These are phyloP conservation scores for Dendrophyllia cribrosa DNA, from an alignment of 64 coral and sea anemone species.

Conservation along the genomic window DNA sequence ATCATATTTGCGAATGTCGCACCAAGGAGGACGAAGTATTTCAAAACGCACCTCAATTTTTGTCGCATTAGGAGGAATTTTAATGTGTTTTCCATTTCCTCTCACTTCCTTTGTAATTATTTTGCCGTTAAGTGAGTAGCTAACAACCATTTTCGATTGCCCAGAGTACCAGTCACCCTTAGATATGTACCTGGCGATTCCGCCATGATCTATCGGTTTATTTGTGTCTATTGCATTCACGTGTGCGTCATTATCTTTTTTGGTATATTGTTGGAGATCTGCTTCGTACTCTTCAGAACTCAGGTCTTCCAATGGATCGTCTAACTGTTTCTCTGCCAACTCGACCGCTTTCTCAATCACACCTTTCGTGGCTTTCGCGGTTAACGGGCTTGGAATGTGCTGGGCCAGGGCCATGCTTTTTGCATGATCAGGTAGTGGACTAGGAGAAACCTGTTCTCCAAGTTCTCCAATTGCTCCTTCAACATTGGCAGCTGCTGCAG, in stretches of 20 bases:
- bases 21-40: slow-evolving; percentile 12
- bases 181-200: slow-evolving; percentile 5
- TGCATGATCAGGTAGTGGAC: background rate
- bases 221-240: background rate
- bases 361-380: background rate
- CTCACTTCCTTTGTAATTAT: background rate
- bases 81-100: background rate
- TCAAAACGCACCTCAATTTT: slow-evolving; percentile 33
- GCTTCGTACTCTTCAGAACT: no score
- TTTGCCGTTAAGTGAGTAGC: background rate
- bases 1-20: slow-evolving; percentile 37
- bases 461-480: slow-evolving; percentile 1
- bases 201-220: background rate
- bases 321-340: no score
- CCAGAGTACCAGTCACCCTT: background rate
- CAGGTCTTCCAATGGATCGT: no score
- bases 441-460: background rate
- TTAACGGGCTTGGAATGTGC: background rate
- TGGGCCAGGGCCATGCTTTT: slow-evolving; percentile 8
- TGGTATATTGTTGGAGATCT: no score
- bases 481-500: background rate
- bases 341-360: background rate
- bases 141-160: slow-evolving; percentile 28
- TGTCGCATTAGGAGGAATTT: slow-evolving; percentile 10
- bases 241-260: background rate